Percentiles rank a stretch among this genome's conserved stretches.
phyloP scores from a whole-genome alignment of 2,797 vertebrate genomes.

The Denticeps clupeoides region DNA sequence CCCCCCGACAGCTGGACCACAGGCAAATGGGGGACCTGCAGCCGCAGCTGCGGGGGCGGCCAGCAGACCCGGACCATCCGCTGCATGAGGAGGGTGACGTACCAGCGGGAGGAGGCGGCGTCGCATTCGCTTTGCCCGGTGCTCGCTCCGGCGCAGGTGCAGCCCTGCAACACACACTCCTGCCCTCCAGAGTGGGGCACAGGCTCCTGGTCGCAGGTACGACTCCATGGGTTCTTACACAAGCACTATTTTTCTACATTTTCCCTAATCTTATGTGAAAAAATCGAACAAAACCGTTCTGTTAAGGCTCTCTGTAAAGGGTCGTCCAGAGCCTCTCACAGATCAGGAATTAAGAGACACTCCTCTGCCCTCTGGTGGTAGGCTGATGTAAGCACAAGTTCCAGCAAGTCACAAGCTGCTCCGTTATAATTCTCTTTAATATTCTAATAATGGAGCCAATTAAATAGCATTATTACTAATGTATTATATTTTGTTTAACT shows the following conservation, averaged over 20 bases:
- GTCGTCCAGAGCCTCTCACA: not conserved
- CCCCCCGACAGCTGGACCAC: slow-evolving; percentile 66
- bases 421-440: slow-evolving; percentile 26
- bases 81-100: slow-evolving; percentile 75
- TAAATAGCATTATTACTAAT: too few relatives aligned
- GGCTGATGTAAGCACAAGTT: not conserved
- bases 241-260: not conserved
- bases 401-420: not conserved
- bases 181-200: slow-evolving; percentile 82
- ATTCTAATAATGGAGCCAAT: too few relatives aligned
- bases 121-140: slow-evolving; percentile 76
- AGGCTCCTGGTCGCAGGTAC: slow-evolving; percentile 85
- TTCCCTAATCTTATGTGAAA: too few relatives aligned
- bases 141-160: slow-evolving; percentile 68
- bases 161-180: slow-evolving; percentile 69
- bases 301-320: too few relatives aligned
- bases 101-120: slow-evolving; percentile 73
- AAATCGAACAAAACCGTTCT: too few relatives aligned
- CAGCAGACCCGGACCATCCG: slow-evolving; percentile 73
- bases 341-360: slow-evolving; percentile 8
- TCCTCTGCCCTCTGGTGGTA: slow-evolving; percentile 58
- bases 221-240: too few relatives aligned
- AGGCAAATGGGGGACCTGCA: slow-evolving; percentile 78
- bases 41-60: slow-evolving; percentile 75
- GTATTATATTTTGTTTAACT: too few relatives aligned